These are phyloP conservation scores for Heterohyrax brucei DNA, from an alignment of 2,797 vertebrate genomes.

Conservation along the genomic window DNA sequence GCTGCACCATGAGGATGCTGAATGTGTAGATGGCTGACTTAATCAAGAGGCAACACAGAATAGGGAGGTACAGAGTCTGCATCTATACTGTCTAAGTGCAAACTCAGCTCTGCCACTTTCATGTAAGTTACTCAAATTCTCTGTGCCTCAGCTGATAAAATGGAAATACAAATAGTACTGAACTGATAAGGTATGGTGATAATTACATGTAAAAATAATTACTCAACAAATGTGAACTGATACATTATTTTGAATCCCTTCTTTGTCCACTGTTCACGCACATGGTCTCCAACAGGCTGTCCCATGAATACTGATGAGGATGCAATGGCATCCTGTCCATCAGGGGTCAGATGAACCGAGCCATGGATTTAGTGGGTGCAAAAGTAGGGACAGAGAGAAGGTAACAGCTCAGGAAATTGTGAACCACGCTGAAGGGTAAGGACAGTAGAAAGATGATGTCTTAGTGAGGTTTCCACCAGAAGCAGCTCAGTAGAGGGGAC, in stretches of 20 bases:
- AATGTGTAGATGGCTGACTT: neutral
- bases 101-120: neutral
- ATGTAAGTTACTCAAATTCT: neutral
- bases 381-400: neutral
- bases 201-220: neutral
- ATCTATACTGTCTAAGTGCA: neutral
- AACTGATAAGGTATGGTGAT: neutral
- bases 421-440: neutral
- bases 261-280: neutral
- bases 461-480: neutral
- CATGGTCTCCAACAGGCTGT: neutral
- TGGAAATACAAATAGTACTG: neutral
- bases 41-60: neutral
- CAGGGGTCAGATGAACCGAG: neutral
- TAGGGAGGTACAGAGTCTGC: neutral
- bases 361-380: neutral
- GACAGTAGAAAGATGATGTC: neutral
- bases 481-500: neutral
- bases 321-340: neutral
- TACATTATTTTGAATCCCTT: neutral
- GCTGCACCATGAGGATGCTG: neutral
- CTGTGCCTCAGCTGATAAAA: neutral
- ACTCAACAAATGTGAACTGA: neutral
- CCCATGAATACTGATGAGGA: constrained; percentile 30
- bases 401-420: neutral